Percentiles rank a stretch among this genome's conserved stretches.
Evolutionary conservation across 1,140 invertebrate genomes (phyloP).

Genomic region (Brachionus angularis): DNA sequence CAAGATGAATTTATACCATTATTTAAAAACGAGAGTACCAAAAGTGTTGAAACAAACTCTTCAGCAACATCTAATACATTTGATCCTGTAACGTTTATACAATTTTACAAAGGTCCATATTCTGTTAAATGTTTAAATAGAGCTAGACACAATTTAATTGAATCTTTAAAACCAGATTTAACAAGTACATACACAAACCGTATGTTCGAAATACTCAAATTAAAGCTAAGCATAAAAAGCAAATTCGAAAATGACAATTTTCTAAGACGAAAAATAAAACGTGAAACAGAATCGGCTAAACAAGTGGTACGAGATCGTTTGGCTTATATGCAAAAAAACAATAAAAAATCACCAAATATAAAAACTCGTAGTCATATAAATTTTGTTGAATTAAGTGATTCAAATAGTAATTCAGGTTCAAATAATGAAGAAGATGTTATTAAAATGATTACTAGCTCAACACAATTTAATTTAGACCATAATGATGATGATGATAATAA

Average conservation of each 20-base stretch:
- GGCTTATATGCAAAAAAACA: too few species aligned
- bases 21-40: background rate
- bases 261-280: background rate
- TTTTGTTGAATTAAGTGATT: too few species aligned
- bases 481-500: background rate
- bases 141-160: background rate
- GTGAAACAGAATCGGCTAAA: background rate
- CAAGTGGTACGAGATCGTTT: background rate
- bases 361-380: too few species aligned
- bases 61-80: too few species aligned
- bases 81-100: too few species aligned
- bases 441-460: too few species aligned
- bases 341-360: too few species aligned
- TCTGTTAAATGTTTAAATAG: background rate
- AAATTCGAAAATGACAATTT: conserved; percentile 16
- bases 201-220: conserved; percentile 1
- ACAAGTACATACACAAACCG: background rate
- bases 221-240: background rate
- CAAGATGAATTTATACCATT: conserved; percentile 15
- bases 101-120: background rate
- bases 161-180: background rate
- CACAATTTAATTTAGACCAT: too few species aligned
- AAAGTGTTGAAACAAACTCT: background rate
- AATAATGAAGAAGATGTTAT: too few species aligned
- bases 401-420: too few species aligned